Conservation (phyloP, 2,113 vertebrate species). For the Clarias magur region DNA sequence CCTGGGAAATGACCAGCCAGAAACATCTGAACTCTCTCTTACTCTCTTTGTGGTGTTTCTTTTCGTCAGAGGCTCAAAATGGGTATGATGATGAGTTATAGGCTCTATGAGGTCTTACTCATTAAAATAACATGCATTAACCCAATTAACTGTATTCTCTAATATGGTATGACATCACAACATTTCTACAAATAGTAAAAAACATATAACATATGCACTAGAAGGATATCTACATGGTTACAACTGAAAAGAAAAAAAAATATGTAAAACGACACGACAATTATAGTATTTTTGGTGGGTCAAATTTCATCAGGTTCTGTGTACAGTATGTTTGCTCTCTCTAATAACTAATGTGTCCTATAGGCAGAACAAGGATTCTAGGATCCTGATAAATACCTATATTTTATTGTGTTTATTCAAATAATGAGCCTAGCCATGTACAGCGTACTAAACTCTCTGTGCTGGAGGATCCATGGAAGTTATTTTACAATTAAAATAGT, state of each 20-base stretch:
- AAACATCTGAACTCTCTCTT: slow-evolving; percentile 2
- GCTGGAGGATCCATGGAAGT: neutral
- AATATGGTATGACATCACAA: neutral
- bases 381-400: neutral
- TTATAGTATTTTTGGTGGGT: no score
- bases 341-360: neutral
- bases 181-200: neutral
- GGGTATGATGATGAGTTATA: neutral
- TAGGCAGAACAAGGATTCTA: neutral
- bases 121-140: neutral
- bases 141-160: neutral
- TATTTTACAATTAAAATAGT: neutral
- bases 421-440: neutral
- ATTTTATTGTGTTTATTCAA: neutral
- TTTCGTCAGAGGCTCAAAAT: neutral
- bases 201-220: neutral
- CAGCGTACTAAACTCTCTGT: neutral
- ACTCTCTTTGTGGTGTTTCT: neutral
- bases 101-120: neutral
- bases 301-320: neutral
- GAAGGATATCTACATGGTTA: neutral
- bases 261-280: neutral
- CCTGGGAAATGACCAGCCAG: slow-evolving; percentile 48
- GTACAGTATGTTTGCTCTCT: neutral
- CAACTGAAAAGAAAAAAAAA: neutral